Evolutionary conservation across 2,797 vertebrate species (phyloP), one percentile per base, ranked within the genome.

Genomic region (Notolabrus celidotus): DNA sequence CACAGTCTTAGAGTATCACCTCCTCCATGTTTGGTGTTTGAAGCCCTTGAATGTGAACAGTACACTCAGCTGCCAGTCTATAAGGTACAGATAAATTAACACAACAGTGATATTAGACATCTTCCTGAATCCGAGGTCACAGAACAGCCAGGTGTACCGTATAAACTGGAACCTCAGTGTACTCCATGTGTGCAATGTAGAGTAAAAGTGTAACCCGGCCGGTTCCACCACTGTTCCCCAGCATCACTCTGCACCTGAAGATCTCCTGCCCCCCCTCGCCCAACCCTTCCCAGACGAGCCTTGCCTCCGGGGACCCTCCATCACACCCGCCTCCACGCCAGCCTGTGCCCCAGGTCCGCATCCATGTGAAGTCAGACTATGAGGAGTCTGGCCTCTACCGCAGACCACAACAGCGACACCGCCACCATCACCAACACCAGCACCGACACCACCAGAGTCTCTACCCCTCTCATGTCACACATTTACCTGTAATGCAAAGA

Each of bases 161-260:
- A 58, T 56, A 17, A 53, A 53, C 8, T 52, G 20, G 23, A 25
- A 14, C 41, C 34, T 65, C 39, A 4, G 63, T n/a, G 52, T 22
- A 16, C 14, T 25, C 0, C 0, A 3, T 60, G 47, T 53, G 34
- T 55, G 55, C 10, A 36, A 58, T 34, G 16, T 52, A 67, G 61
- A 61, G 46, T 62, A 23, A 74, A 70, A n/a, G 34, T 82, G 61
- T 85, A 69, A 83, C 71, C 53, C 41, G 42, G 53, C 50, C 9
- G 49, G 49, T 80, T 64, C 75, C 73, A 39, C 54, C 71, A 67
- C 69, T 88, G 66, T 89, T 83, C 81, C 82, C 74, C 92, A 96
- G 96, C 59, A 94, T 97, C 86, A 96, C 95, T 3, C 90, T 97
- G 34, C 96, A 95, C 89, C 93, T 97, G 94, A 97, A 94, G 95